These are phyloP conservation scores for Alouatta palliata DNA, from an alignment of 2,113 vertebrate species.

Conservation along the genomic window DNA sequence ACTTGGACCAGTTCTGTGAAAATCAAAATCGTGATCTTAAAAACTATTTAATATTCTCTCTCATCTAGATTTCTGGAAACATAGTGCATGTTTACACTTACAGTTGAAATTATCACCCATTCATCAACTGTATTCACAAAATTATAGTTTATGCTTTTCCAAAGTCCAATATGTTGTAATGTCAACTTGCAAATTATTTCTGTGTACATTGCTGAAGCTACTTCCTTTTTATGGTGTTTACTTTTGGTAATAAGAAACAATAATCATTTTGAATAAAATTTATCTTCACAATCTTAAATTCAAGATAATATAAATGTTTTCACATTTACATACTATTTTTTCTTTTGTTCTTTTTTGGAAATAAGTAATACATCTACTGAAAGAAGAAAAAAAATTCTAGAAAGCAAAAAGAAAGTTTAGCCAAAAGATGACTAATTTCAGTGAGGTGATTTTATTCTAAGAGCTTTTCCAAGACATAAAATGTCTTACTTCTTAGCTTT, in stretches of 20 bases:
- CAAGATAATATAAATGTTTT: neutral
- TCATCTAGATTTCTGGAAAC: neutral
- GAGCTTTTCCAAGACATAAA: neutral
- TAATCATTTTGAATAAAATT: neutral
- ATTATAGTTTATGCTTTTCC: neutral
- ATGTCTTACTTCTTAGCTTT: neutral
- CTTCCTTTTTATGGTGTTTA: neutral
- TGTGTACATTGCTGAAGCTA: neutral
- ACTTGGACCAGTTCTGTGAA: neutral
- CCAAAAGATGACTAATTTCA: neutral
- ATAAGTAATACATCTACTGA: neutral
- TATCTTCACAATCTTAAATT: slow-evolving; percentile 3
- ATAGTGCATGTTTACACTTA: neutral
- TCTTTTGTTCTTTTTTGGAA: neutral
- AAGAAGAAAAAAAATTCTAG: neutral
- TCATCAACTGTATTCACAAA: neutral
- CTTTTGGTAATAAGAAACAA: neutral
- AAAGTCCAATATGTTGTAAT: neutral
- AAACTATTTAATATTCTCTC: neutral
- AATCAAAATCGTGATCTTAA: neutral
- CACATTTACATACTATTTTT: neutral
- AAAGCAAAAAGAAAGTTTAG: neutral
- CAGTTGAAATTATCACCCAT: neutral
- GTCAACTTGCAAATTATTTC: neutral
- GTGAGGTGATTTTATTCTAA: neutral